A percentile compares a stretch with the other conserved stretches of the same genome.
Evolutionary conservation across 2,797 vertebrate genomes (phyloP).

Genomic region (Hypotaenidia okinawae): DNA sequence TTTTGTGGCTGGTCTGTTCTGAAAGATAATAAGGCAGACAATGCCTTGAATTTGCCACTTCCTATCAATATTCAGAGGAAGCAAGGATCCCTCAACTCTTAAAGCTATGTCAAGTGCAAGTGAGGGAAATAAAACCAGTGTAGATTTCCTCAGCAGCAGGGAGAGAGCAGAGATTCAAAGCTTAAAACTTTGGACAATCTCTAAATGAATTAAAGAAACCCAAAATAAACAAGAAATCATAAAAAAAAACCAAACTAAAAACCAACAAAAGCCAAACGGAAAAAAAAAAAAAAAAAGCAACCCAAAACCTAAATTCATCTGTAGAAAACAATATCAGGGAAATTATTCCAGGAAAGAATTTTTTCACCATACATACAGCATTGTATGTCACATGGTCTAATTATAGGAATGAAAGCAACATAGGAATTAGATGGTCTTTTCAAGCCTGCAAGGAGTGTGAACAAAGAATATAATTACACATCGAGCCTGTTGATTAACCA

Average conservation of each 20-base stretch:
- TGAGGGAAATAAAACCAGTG: conserved; percentile 16
- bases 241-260: background rate
- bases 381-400: conserved; percentile 72
- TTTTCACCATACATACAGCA: conserved; percentile 53
- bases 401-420: conserved; percentile 77
- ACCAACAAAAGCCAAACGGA: too few relatives aligned
- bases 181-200: conserved; percentile 2
- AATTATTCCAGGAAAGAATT: conserved; percentile 43
- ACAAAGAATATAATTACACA: conserved; percentile 82
- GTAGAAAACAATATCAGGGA: background rate
- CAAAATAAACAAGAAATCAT: conserved; percentile 40
- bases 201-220: conserved; percentile 40
- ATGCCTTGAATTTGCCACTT: background rate
- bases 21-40: background rate
- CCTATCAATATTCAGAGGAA: background rate
- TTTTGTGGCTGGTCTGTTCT: background rate
- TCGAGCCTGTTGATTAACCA: conserved; percentile 79
- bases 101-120: background rate
- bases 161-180: conserved; percentile 45
- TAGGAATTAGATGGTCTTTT: conserved; percentile 80
- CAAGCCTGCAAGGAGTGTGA: conserved; percentile 74
- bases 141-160: conserved; percentile 19
- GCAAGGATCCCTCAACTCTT: background rate
- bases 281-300: background rate
- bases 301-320: background rate